Evolutionary conservation across 2,797 vertebrate genomes (phyloP).

Genomic region (Enteromius treurensis): DNA sequence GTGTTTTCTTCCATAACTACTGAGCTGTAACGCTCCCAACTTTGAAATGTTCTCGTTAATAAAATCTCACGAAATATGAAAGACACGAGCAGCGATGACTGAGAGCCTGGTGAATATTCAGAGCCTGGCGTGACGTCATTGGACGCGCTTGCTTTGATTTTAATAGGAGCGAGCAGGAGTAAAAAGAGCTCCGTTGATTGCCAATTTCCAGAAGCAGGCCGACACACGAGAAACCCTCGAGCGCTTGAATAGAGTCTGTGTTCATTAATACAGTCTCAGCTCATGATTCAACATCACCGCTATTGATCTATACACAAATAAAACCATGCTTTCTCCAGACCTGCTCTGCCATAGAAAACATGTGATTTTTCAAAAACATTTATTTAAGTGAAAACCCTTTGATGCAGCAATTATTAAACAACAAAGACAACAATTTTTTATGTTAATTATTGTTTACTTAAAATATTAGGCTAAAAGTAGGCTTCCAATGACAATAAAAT

Average conservation of each 20-base stretch:
- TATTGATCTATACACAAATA: constrained; percentile 3
- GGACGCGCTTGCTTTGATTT: constrained; percentile 69
- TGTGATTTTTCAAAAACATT: neutral
- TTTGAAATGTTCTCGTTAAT: neutral
- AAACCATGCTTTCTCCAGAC: neutral
- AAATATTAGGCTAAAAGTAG: neutral
- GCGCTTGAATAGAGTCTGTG: constrained; percentile 7
- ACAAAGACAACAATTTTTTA: neutral
- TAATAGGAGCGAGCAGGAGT: constrained; percentile 68
- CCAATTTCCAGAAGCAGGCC: neutral
- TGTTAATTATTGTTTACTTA: neutral
- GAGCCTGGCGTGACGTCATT: constrained; percentile 72
- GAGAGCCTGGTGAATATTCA: constrained; percentile 80
- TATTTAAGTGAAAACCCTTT: neutral
- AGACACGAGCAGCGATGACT: constrained; percentile 44
- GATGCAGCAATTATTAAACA: neutral
- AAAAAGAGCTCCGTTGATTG: constrained; percentile 59
- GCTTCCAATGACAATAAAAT: neutral
- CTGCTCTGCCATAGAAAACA: neutral
- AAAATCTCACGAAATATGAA: neutral
- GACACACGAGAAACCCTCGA: constrained; percentile 6
- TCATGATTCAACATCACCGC: constrained; percentile 18
- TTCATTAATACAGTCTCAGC: neutral
- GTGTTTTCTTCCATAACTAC: neutral
- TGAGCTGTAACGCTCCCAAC: neutral